A percentile compares a stretch with the other conserved stretches of the same genome.
Evolutionary conservation across 2,797 vertebrate species (phyloP).

Genomic region (Strix occidentalis): DNA sequence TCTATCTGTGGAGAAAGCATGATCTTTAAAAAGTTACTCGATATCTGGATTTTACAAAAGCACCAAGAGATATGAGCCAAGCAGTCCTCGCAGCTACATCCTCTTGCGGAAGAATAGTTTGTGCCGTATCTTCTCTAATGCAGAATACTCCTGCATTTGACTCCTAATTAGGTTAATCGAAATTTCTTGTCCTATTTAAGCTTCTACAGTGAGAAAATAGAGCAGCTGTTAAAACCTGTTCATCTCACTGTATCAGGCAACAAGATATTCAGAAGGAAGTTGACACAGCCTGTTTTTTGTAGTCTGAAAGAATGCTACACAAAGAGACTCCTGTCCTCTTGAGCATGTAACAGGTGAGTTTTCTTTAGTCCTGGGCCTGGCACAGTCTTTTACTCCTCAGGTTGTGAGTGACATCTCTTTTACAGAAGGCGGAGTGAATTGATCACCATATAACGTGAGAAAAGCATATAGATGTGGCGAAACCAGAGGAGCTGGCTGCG

Average conservation of each 20-base stretch:
- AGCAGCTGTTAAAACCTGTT: background rate
- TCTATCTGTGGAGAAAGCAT: background rate
- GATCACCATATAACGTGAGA: slow-evolving; percentile 92
- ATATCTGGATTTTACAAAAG: background rate
- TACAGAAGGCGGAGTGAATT: slow-evolving; percentile 87
- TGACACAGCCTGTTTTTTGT: background rate
- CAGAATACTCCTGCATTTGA: background rate
- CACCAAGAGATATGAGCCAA: background rate
- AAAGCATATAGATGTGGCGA: slow-evolving; percentile 85
- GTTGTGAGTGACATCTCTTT: slow-evolving; percentile 22
- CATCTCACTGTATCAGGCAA: background rate
- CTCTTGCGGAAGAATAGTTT: background rate
- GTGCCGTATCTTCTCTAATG: background rate
- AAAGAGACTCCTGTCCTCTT: background rate
- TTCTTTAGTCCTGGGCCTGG: background rate
- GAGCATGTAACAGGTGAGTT: background rate
- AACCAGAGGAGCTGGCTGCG: slow-evolving; percentile 93
- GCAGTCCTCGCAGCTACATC: background rate
- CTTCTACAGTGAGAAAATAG: background rate
- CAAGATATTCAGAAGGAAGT: background rate
- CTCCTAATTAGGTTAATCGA: background rate
- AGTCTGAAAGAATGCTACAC: background rate
- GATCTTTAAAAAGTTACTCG: background rate
- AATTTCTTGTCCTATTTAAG: background rate
- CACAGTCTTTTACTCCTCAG: background rate